Percentiles rank a stretch among this genome's conserved stretches.
These are phyloP conservation scores for Polydrusus cervinus DNA, from an alignment of 2,888 invertebrate genomes.

Conservation along the genomic window DNA sequence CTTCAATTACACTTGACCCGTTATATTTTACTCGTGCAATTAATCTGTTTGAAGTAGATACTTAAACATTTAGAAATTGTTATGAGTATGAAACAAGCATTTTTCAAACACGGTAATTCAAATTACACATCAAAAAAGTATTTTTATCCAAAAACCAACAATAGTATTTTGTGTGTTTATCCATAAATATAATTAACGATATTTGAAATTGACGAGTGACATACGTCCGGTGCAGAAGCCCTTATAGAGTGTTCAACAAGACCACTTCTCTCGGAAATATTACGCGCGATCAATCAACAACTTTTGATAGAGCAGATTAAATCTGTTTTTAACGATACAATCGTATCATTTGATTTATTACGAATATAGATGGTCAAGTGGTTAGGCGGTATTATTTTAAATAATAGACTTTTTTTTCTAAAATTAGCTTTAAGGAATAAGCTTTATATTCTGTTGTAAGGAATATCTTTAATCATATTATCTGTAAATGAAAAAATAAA, in stretches of 20 bases:
- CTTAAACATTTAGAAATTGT: no score
- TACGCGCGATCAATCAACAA: conserved; percentile 43
- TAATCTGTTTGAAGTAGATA: no score
- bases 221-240: conserved; percentile 41
- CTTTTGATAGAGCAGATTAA: conserved; percentile 35
- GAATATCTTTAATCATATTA: no score
- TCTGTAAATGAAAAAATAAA: no score
- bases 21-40: no score
- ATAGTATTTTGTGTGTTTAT: conserved; percentile 17
- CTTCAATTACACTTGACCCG: no score
- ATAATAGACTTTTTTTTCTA: neutral
- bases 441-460: no score
- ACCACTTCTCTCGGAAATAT: conserved; percentile 44
- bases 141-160: neutral
- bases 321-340: conserved; percentile 46
- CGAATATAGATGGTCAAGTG: conserved; percentile 2
- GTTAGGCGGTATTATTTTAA: neutral
- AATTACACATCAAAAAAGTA: neutral
- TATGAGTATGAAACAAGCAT: no score
- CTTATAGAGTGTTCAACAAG: conserved; percentile 46
- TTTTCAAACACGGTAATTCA: neutral
- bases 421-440: neutral
- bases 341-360: conserved; percentile 36
- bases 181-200: conserved; percentile 36
- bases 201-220: conserved; percentile 43